Conservation (phyloP, 2,888 invertebrate species). For the Sylvicola cinctus region DNA sequence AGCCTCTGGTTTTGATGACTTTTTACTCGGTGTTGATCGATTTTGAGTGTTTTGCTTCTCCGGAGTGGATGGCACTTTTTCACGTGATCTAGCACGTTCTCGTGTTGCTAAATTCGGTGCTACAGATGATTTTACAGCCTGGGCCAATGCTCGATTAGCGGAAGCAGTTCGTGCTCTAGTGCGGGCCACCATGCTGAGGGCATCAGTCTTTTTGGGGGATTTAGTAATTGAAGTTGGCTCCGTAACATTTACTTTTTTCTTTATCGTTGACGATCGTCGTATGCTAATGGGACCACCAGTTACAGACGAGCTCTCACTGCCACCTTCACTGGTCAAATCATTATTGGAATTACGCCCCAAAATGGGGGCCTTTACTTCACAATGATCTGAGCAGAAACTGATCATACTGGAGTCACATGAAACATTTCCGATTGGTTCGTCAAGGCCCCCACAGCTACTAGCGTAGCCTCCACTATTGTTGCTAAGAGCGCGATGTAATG, state of each 20-base stretch:
- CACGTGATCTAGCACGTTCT: slow-evolving; percentile 37
- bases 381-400: slow-evolving; percentile 50
- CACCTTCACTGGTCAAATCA: slow-evolving; percentile 39
- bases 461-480: slow-evolving; percentile 42
- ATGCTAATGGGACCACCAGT: slow-evolving; percentile 25
- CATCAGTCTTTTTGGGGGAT: slow-evolving; percentile 14
- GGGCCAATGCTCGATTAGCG: slow-evolving; percentile 30
- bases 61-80: slow-evolving; percentile 32
- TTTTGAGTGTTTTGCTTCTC: too few relatives aligned
- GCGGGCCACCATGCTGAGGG: slow-evolving; percentile 10
- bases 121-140: slow-evolving; percentile 29
- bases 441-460: slow-evolving; percentile 35
- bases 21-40: too few relatives aligned
- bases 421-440: slow-evolving; percentile 35
- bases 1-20: slow-evolving; percentile 27
- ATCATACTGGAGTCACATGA: slow-evolving; percentile 62
- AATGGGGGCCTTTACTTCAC: too few relatives aligned
- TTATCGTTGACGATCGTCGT: slow-evolving; percentile 18
- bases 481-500: slow-evolving; percentile 30
- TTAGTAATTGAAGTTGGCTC: slow-evolving; percentile 21
- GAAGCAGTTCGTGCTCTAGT: slow-evolving; percentile 31
- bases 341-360: slow-evolving; percentile 12
- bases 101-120: slow-evolving; percentile 31
- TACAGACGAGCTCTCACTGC: slow-evolving; percentile 60
- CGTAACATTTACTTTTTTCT: slow-evolving; percentile 35